A percentile compares a stretch with the other conserved stretches of the same genome.
These are phyloP conservation scores for Metellina segmentata DNA, from an alignment of 2,888 invertebrate genomes.

Conservation along the genomic window DNA sequence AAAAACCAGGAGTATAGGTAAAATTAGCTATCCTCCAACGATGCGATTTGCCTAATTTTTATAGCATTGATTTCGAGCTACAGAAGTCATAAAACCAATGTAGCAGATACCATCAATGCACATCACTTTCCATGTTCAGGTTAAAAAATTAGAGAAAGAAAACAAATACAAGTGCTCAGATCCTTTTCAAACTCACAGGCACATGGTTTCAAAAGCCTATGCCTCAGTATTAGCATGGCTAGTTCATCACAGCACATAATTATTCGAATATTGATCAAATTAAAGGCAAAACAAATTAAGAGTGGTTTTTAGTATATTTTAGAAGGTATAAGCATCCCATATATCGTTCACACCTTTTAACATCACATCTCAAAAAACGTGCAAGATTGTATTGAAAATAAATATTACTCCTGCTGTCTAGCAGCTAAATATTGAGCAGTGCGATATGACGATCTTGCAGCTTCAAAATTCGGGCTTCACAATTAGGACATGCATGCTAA, in stretches of 20 bases:
- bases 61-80: slow-evolving; percentile 66
- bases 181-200: slow-evolving; percentile 53
- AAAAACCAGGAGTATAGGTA: slow-evolving; percentile 48
- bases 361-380: no score
- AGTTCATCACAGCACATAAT: slow-evolving; percentile 56
- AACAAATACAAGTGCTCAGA: slow-evolving; percentile 42
- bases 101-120: slow-evolving; percentile 71
- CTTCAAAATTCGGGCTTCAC: no score
- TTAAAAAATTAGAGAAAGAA: background rate
- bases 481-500: no score
- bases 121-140: background rate
- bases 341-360: no score
- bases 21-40: slow-evolving; percentile 46
- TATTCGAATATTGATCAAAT: background rate
- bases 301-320: no score
- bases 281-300: background rate
- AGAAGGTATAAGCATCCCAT: no score
- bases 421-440: no score
- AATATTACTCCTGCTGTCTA: no score
- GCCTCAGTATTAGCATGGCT: slow-evolving; percentile 73
- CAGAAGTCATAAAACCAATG: slow-evolving; percentile 36
- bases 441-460: no score
- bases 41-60: slow-evolving; percentile 30
- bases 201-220: slow-evolving; percentile 16
- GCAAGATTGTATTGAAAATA: no score